Percentiles rank a stretch among this genome's conserved stretches.
Evolutionary conservation across 2,113 vertebrate species (phyloP).

Genomic region (Rhynchopsitta pachyrhyncha): DNA sequence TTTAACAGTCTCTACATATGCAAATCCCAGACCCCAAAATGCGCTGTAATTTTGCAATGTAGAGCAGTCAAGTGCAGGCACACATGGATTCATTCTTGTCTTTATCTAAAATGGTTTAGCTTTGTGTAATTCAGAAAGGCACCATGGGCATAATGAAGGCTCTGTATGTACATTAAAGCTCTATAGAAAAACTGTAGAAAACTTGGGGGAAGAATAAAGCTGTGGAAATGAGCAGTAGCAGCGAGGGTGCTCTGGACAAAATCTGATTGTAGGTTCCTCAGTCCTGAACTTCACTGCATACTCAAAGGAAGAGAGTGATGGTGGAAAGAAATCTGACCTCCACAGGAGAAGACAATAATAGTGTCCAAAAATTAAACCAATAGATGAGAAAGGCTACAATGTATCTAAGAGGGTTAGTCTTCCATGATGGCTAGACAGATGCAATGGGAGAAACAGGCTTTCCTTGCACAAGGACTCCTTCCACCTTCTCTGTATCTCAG

Average conservation of each 20-base stretch:
- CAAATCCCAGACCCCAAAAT: background rate
- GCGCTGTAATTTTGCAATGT: background rate
- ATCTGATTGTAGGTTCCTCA: background rate
- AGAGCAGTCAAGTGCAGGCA: background rate
- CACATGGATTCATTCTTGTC: background rate
- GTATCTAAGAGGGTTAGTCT: background rate
- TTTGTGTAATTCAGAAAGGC: background rate
- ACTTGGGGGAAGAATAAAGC: background rate
- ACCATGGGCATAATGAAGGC: background rate
- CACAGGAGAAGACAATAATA: background rate
- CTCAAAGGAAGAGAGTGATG: background rate
- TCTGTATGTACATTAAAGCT: background rate
- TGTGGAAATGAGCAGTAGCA: background rate
- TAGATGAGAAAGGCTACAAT: background rate
- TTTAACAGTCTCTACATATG: background rate
- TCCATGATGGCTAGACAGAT: background rate
- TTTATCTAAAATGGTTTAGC: background rate
- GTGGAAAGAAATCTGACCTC: background rate
- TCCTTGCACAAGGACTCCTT: background rate
- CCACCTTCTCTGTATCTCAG: background rate
- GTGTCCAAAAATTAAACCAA: background rate
- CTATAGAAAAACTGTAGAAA: background rate
- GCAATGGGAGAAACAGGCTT: background rate
- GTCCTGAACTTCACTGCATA: background rate
- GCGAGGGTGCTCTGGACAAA: background rate